Evolutionary conservation across 1,140 invertebrate species (phyloP).

Genomic region (Cyphomyrmex costatus): DNA sequence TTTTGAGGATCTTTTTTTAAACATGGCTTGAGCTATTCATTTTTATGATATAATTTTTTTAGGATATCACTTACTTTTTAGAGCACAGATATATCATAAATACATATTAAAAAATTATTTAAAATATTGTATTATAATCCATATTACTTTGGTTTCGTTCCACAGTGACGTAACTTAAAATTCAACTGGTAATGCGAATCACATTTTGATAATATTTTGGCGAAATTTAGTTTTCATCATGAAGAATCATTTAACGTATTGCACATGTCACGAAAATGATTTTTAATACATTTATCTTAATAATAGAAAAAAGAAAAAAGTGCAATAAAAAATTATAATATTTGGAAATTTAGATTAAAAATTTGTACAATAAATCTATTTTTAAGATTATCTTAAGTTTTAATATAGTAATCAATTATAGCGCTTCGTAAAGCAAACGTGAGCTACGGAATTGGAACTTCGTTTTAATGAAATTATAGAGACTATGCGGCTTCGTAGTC

Average conservation of each 20-base stretch:
- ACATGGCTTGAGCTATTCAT: no score
- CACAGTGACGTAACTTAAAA: slow-evolving; percentile 55
- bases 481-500: slow-evolving; percentile 51
- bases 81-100: no score
- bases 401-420: slow-evolving; percentile 49
- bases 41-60: no score
- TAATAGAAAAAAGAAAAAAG: not conserved
- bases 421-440: slow-evolving; percentile 13
- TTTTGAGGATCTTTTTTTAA: no score
- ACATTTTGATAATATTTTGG: slow-evolving; percentile 47
- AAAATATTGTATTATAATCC: no score
- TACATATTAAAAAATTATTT: no score
- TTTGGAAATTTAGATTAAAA: not conserved
- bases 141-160: slow-evolving; percentile 55
- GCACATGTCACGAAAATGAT: slow-evolving; percentile 34
- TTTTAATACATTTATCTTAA: not conserved
- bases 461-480: slow-evolving; percentile 76
- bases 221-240: not conserved
- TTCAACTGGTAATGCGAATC: slow-evolving; percentile 40
- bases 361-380: not conserved
- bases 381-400: slow-evolving; percentile 24
- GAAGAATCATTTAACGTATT: slow-evolving; percentile 34
- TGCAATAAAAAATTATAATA: not conserved
- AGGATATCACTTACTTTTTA: no score
- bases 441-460: slow-evolving; percentile 82